Base-by-base conservation (phyloP, 37 sponge, comb jelly and placozoan species). In the Geodia barretti region DNA sequence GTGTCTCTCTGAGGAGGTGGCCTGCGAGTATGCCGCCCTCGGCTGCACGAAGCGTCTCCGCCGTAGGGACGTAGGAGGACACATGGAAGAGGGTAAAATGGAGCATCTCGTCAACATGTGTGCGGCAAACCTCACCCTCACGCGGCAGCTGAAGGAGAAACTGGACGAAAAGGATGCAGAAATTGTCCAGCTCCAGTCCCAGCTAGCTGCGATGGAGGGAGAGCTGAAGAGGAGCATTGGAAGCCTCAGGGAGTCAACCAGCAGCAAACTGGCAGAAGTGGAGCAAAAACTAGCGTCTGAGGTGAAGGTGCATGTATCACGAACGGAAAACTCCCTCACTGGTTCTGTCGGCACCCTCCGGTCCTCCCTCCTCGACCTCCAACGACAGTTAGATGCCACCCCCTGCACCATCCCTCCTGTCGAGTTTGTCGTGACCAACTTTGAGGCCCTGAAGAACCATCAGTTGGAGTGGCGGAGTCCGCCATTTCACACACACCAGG, bases 11-110 rank as follows among this genome's bases (percentile, higher is more conserved):
- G 68, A 84, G 30, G 64, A 33, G 28, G 70, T 75, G 31, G 59
- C 23, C 41, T 84, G 84, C 36, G 84, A 84, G 69, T 84, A 42
- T 68, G 41, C 69, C 23, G 60, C 68, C 60, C 21, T 69, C 9
- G 84, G 84, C 24, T 84, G 84, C 70, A 34, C 58, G 1, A 59
- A 35, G 58, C 67, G 8, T 31, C 3, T 85, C 23, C 62, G 40
- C 30, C 70, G 78, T 23, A 36, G 26, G 61, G 72, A 85, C 42
- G 19, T 59, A 34, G 1, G 1, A 2, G 9, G 23, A 25, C 84
- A 84, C 28, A 34, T 76, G 77, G 38, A 37, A 31, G 84, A 84
- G 77, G 25, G 60, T 0, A 21, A 19, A 4, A 42, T 66, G 4
- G 32, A 68, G 32, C 84, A 84, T 43, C 84, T 75, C 0, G 30